Percentiles rank a stretch among this genome's conserved stretches.
Conservation (phyloP, 2,888 invertebrate genomes). For the Cheilosia impressa region DNA sequence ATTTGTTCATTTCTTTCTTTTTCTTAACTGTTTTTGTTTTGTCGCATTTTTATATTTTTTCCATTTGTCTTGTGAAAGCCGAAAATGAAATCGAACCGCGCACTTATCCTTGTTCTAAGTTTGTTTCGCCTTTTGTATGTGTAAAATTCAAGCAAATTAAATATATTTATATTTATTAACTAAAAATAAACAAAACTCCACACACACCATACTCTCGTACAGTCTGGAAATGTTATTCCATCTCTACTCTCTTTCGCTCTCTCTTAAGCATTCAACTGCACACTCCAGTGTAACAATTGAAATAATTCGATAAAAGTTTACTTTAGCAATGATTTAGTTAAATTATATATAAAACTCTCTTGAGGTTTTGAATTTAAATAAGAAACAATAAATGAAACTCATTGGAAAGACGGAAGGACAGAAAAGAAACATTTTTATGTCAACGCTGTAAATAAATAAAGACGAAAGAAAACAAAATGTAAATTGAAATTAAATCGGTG, state of each 20-base stretch:
- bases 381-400: slow-evolving; percentile 3
- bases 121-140: slow-evolving; percentile 7
- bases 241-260: slow-evolving; percentile 11
- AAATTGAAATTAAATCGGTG: slow-evolving; percentile 72
- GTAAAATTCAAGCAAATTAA: slow-evolving; percentile 34
- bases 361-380: slow-evolving; percentile 34
- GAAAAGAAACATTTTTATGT: slow-evolving; percentile 16
- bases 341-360: slow-evolving; percentile 39
- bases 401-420: background rate
- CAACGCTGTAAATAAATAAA: slow-evolving; percentile 64
- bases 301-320: slow-evolving; percentile 12
- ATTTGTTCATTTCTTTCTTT: slow-evolving; percentile 57
- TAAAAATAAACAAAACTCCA: slow-evolving; percentile 10
- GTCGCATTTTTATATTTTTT: slow-evolving; percentile 6
- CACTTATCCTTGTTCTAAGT: slow-evolving; percentile 17
- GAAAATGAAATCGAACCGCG: slow-evolving; percentile 22
- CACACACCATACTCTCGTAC: slow-evolving; percentile 26
- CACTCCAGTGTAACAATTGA: background rate
- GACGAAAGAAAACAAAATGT: slow-evolving; percentile 42
- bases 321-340: slow-evolving; percentile 47
- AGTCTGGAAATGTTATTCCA: slow-evolving; percentile 14
- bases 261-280: background rate
- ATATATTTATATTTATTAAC: slow-evolving; percentile 55
- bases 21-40: slow-evolving; percentile 23
- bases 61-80: slow-evolving; percentile 38